Evolutionary conservation across 2,888 invertebrate species (phyloP).

Genomic region (Sinodicranocentrus sp.): DNA sequence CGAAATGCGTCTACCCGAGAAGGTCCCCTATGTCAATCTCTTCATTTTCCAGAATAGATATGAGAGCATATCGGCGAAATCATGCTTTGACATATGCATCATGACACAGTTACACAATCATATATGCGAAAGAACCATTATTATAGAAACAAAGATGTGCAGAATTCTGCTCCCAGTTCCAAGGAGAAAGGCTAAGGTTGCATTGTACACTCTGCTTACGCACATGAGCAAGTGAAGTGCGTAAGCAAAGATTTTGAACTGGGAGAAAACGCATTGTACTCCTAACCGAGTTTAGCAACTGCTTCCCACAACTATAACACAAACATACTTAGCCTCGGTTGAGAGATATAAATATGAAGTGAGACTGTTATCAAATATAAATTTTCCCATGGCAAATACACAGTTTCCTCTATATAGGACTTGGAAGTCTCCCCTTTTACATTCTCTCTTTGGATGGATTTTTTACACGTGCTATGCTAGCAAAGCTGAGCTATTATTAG

Average conservation of each 20-base stretch:
- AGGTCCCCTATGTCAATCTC: not conserved
- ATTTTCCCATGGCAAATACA: slow-evolving; percentile 25
- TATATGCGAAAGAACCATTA: too few species aligned
- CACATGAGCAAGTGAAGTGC: slow-evolving; percentile 14
- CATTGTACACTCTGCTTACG: slow-evolving; percentile 2
- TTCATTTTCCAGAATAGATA: not conserved
- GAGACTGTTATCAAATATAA: slow-evolving; percentile 3
- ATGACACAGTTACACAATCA: too few species aligned
- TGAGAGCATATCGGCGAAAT: not conserved
- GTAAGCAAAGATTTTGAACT: slow-evolving; percentile 48
- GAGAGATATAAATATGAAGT: not conserved
- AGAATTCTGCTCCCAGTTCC: not conserved
- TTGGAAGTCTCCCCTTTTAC: slow-evolving; percentile 47
- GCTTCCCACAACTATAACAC: not conserved
- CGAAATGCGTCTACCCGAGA: too few species aligned
- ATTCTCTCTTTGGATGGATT: slow-evolving; percentile 55
- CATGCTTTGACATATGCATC: too few species aligned
- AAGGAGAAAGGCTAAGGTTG: not conserved
- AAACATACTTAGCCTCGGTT: not conserved
- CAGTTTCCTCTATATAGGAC: slow-evolving; percentile 24
- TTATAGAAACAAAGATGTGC: slow-evolving; percentile 1
- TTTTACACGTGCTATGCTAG: slow-evolving; percentile 40
- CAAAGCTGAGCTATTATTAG: slow-evolving; percentile 67
- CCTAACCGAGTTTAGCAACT: slow-evolving; percentile 30
- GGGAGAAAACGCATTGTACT: slow-evolving; percentile 9